Evolutionary conservation across 2,113 vertebrate species (phyloP).

Genomic region (Salvelinus namaycush): DNA sequence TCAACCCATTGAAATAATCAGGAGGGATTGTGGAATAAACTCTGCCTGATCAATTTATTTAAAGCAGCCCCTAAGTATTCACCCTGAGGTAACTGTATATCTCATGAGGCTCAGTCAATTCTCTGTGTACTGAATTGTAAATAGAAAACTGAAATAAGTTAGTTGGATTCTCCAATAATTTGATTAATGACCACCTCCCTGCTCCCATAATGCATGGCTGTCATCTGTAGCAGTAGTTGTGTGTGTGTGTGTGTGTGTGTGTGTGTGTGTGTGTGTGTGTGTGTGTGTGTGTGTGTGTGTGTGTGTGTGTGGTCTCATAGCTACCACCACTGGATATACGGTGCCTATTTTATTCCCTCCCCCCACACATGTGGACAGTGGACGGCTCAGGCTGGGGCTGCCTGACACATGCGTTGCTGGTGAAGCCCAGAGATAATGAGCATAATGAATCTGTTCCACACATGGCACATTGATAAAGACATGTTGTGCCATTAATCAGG

Average conservation of each 20-base stretch:
- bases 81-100: slow-evolving; percentile 32
- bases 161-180: slow-evolving; percentile 42
- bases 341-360: slow-evolving; percentile 38
- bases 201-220: slow-evolving; percentile 46
- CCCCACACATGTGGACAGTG: slow-evolving; percentile 58
- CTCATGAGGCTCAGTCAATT: slow-evolving; percentile 35
- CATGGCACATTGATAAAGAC: slow-evolving; percentile 77
- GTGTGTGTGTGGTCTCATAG: slow-evolving; percentile 33
- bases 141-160: slow-evolving; percentile 37
- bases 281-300: slow-evolving; percentile 3
- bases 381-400: slow-evolving; percentile 53
- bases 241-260: no score
- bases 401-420: slow-evolving; percentile 62
- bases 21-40: slow-evolving; percentile 24
- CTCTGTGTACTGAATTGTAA: slow-evolving; percentile 35
- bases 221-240: slow-evolving; percentile 5
- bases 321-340: slow-evolving; percentile 51
- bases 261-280: no score
- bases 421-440: slow-evolving; percentile 57
- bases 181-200: slow-evolving; percentile 64
- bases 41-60: slow-evolving; percentile 31
- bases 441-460: slow-evolving; percentile 80
- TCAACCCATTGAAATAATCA: slow-evolving; percentile 24
- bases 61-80: slow-evolving; percentile 31
- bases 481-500: slow-evolving; percentile 77